Evolutionary conservation across 2,113 vertebrate species (phyloP).

Genomic region (Equus quagga): DNA sequence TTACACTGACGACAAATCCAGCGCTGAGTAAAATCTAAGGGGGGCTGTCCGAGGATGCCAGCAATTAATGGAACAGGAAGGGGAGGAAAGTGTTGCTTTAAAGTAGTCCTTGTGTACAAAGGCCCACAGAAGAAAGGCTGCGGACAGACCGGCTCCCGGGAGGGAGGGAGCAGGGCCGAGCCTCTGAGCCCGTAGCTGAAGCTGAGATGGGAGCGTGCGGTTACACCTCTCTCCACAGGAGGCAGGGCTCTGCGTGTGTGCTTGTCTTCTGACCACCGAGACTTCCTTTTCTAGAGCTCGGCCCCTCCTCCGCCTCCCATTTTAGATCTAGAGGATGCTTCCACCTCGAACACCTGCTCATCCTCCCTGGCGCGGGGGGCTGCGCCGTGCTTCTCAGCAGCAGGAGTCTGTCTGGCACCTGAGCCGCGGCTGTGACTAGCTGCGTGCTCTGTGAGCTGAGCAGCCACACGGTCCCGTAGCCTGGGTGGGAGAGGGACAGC

Average conservation of each 20-base stretch:
- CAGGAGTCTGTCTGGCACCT: background rate
- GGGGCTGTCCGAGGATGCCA: background rate
- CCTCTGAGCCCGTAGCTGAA: background rate
- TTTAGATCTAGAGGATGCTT: background rate
- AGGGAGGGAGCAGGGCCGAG: too few relatives aligned
- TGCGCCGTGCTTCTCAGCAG: background rate
- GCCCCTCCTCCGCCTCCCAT: background rate
- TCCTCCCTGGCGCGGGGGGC: background rate
- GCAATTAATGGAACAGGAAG: background rate
- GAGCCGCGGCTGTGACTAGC: background rate
- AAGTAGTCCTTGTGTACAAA: background rate
- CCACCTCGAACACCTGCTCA: background rate
- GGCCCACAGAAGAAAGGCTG: background rate
- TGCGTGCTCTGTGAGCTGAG: too few relatives aligned
- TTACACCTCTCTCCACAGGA: background rate
- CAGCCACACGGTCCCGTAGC: background rate
- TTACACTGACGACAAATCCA: background rate
- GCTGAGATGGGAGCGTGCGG: background rate
- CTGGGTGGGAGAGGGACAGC: background rate
- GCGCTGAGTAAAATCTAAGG: background rate
- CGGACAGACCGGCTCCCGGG: background rate
- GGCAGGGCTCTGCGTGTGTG: background rate
- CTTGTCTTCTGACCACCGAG: background rate
- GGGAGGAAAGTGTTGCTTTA: too few relatives aligned
- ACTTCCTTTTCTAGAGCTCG: background rate